phyloP scores from a whole-genome alignment of 2,113 vertebrate genomes.

The Perca fluviatilis region DNA sequence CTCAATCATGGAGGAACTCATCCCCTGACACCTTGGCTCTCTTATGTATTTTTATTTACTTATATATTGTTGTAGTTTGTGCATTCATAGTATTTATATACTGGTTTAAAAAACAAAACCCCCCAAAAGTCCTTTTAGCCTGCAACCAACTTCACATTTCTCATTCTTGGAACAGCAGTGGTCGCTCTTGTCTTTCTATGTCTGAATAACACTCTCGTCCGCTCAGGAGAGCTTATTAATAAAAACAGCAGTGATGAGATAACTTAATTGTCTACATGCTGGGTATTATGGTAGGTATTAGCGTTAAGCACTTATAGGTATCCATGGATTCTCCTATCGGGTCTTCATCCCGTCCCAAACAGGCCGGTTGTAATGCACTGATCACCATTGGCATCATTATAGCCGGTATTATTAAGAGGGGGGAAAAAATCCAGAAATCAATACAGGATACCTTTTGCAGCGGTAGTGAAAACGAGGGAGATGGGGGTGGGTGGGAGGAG shows the following conservation, averaged over 20 bases:
- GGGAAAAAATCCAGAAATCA: conserved; percentile 74
- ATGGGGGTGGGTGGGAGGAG: conserved; percentile 26
- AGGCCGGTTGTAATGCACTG: conserved; percentile 72
- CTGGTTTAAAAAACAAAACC: background rate
- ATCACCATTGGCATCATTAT: conserved; percentile 82
- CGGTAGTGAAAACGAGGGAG: conserved; percentile 83
- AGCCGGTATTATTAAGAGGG: conserved; percentile 79
- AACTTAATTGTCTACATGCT: conserved; percentile 66
- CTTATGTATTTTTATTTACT: background rate
- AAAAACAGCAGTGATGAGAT: conserved; percentile 57
- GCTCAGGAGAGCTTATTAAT: conserved; percentile 64
- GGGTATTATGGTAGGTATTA: conserved; percentile 50
- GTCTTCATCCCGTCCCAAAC: conserved; percentile 54
- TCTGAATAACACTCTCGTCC: conserved; percentile 35
- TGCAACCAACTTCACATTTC: conserved; percentile 15
- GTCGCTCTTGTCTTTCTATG: conserved; percentile 42
- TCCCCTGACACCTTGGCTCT: conserved; percentile 9
- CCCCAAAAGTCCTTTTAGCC: background rate
- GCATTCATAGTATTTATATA: too few relatives aligned
- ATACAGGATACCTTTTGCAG: conserved; percentile 86
- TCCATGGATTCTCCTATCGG: conserved; percentile 62
- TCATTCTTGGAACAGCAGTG: conserved; percentile 54
- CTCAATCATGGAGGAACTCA: conserved; percentile 21
- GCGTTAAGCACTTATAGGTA: conserved; percentile 57
- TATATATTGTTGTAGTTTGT: background rate